Base-by-base conservation (phyloP, 1,140 invertebrate genomes). In the Aphelinus certus region DNA sequence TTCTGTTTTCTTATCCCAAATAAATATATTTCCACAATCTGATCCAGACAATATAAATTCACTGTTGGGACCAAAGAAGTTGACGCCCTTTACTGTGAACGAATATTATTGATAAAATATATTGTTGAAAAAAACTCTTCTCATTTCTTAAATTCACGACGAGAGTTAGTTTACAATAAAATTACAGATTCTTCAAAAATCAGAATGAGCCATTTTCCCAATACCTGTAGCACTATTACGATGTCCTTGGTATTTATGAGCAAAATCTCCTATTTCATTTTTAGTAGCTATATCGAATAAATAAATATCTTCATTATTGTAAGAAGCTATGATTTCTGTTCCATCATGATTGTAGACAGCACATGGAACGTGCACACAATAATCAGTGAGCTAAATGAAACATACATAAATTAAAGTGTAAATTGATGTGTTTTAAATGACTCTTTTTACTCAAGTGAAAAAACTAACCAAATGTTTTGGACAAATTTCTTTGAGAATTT, bases 251-350 rank as follows among this genome's bases (percentile, higher is more conserved):
- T 97, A 98, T 75, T 88, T 90, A 82, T 96, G 93, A 6, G 92
- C 88, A 84, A 89, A 93, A 79, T 93, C 90, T 60, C 90, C 88
- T 45, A 83, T 84, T 73, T 89, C 87, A 67, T 90, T 80, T 87
- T 86, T 76, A 77, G 73, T 66, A 47, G 76, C 88, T n/a, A 91
- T 90, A 86, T 97, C 93, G 84, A 97, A 98, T 45, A 97, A 86
- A 88, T 97, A 98, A 79, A 99, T 95, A 83, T 96, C 93, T 72
- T 97, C 96, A 87, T 98, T 95, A 86, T 95, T 97, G 85, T 97
- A 98, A 0, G 95, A 95, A 3, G 94, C 96, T 10, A 99, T 85
- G 74, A 99, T 93, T 88, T 98, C 95, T 73, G 92, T 90, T 58
- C 97, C 96, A 86, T 96, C 94, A 86, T 97, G 92, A 88, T 96